Conservation (phyloP, 2,113 vertebrate species). For the Odontophorus gujanensis region DNA sequence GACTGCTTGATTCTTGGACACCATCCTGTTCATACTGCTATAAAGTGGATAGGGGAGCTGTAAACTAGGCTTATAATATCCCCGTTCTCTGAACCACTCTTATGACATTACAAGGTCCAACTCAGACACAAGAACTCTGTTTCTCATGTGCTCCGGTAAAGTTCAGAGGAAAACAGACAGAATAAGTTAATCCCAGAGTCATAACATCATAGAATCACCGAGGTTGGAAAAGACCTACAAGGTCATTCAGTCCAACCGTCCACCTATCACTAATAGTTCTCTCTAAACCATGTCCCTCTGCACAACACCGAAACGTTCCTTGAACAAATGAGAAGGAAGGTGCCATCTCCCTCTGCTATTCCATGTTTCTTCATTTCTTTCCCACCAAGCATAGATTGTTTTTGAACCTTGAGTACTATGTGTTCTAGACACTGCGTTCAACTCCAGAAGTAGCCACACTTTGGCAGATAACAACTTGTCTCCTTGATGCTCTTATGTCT, state of each 20-base stretch:
- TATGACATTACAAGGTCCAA: not conserved
- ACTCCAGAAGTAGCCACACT: not conserved
- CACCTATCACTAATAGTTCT: too few relatives aligned
- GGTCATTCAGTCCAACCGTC: too few relatives aligned
- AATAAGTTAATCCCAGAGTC: not conserved
- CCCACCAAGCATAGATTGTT: not conserved
- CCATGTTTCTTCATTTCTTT: not conserved
- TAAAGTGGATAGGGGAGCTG: slow-evolving; percentile 30
- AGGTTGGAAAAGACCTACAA: too few relatives aligned
- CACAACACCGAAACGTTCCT: too few relatives aligned
- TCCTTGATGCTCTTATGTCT: not conserved
- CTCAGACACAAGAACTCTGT: not conserved
- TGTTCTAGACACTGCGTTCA: not conserved
- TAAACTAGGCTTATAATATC: slow-evolving; percentile 34
- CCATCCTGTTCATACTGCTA: not conserved
- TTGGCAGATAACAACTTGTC: not conserved
- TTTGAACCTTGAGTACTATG: not conserved
- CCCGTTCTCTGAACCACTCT: not conserved
- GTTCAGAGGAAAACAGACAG: not conserved
- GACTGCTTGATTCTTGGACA: slow-evolving; percentile 13
- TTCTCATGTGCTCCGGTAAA: not conserved
- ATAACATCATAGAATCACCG: too few relatives aligned
- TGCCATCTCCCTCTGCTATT: not conserved
- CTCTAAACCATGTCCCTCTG: too few relatives aligned
- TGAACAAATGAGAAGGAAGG: not conserved